Base-by-base conservation (phyloP, 1,140 invertebrate species). In the Panonychus citri region DNA sequence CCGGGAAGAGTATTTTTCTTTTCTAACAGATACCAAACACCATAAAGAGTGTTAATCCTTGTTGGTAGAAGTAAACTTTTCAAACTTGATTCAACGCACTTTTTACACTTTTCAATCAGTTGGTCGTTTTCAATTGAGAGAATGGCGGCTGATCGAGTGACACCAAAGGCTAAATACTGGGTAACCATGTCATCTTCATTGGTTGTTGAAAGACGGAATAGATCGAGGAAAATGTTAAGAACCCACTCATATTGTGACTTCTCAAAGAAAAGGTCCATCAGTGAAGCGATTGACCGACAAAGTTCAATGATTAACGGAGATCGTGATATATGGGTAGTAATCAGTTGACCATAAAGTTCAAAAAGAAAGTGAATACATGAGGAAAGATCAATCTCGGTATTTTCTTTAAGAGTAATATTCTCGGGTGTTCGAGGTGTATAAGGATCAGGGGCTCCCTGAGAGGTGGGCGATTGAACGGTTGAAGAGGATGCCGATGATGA, bases 301-400 rank as follows among this genome's bases (percentile, higher is more conserved):
- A 78, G 73, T 66, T 82, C 80, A 43, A 77, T 76, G 3, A 81
- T 65, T 49, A 80, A 68, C 0, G 78, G 74, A 43, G 73, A 74
- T 27, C 67, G 72, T 12, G 68, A 65, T 52, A 56, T 69, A 39
- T 68, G 64, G 21, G 74, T 68, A 28, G 76, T 73, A 54, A 82
- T 69, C 78, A 83, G 83, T 39, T 83, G 79, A 0, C 78, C 74
- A 58, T 83, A 85, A 3, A 86, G 74, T 64, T 88, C 84, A 58
- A 87, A 72, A 0, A 88, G 67, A 62, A 88, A 80, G 64, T 83
- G 81, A n/a, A 88, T 66, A 71, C 85, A 90, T 10, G 85, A 88
- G 63, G 82, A 79, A 7, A 88, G 70, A 67, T 90, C 85, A 3
- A 88, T 72, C n/a, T 55, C 42, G 27, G 25, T 27, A 7, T 8